phyloP scores from a whole-genome alignment of 2,888 invertebrate genomes.

The Spisula subtruncata region DNA sequence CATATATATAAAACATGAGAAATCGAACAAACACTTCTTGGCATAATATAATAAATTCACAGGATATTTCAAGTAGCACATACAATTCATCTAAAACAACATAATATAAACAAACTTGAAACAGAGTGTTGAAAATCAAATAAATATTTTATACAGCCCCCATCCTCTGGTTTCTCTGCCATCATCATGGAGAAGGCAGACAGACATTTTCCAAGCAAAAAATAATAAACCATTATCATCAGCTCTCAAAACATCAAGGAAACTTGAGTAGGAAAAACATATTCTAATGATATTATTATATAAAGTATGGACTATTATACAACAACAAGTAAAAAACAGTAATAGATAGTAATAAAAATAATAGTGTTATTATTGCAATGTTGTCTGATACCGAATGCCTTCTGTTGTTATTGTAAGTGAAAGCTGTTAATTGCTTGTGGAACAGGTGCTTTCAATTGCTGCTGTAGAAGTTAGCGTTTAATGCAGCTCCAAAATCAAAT shows the following conservation, averaged over 20 bases:
- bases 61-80: neutral
- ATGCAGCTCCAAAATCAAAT: too few relatives aligned
- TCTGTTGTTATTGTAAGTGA: too few relatives aligned
- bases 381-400: too few relatives aligned
- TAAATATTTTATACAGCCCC: neutral
- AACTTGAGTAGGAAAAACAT: neutral
- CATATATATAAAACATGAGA: too few relatives aligned
- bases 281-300: too few relatives aligned
- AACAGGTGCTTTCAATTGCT: too few relatives aligned
- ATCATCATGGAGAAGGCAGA: neutral
- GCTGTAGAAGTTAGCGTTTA: too few relatives aligned
- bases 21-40: neutral
- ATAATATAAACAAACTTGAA: neutral
- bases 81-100: neutral
- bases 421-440: too few relatives aligned
- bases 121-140: neutral
- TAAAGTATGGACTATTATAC: too few relatives aligned
- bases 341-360: too few relatives aligned
- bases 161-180: neutral
- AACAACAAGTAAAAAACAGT: too few relatives aligned
- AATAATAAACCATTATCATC: neutral
- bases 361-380: too few relatives aligned
- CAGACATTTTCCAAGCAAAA: neutral
- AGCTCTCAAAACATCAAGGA: neutral
- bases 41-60: neutral